phyloP scores from a whole-genome alignment of 2,113 vertebrate species.

The Reinhardtius hippoglossoides region DNA sequence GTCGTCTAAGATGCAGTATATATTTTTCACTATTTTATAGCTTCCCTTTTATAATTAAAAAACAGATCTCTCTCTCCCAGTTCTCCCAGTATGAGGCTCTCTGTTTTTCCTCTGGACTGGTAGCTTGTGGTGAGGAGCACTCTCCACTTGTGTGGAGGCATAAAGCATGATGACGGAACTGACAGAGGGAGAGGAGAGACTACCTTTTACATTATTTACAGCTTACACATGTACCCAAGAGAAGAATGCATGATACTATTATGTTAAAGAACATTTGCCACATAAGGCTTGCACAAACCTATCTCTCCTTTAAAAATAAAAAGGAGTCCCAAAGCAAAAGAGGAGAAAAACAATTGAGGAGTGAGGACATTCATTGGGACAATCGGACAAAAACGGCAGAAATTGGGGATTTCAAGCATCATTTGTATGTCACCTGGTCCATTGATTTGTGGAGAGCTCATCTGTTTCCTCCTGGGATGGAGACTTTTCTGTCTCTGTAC shows the following conservation, averaged over 20 bases:
- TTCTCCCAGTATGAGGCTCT: slow-evolving; percentile 1
- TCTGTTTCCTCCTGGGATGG: slow-evolving; percentile 15
- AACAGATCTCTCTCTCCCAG: slow-evolving; percentile 6
- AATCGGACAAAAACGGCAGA: not conserved
- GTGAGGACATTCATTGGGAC: not conserved
- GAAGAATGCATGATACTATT: slow-evolving; percentile 10
- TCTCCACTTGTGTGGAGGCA: slow-evolving; percentile 1
- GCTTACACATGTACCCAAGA: slow-evolving; percentile 5
- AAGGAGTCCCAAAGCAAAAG: not conserved
- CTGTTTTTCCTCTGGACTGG: not conserved
- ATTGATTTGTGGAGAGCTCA: not conserved
- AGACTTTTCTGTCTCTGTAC: slow-evolving; percentile 7
- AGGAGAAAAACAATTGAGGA: not conserved
- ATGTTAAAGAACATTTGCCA: not conserved
- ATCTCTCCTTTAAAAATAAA: not conserved
- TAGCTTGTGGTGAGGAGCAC: not conserved
- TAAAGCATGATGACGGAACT: not conserved
- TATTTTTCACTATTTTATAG: not conserved
- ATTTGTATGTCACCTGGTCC: not conserved
- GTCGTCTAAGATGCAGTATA: not conserved
- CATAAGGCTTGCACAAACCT: not conserved
- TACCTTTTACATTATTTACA: slow-evolving; percentile 40
- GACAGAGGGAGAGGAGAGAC: slow-evolving; percentile 9
- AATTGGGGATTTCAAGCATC: not conserved
- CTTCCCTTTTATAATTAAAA: slow-evolving; percentile 1